Conservation (phyloP, 1,140 invertebrate genomes). For the Drosophila subobscura region DNA sequence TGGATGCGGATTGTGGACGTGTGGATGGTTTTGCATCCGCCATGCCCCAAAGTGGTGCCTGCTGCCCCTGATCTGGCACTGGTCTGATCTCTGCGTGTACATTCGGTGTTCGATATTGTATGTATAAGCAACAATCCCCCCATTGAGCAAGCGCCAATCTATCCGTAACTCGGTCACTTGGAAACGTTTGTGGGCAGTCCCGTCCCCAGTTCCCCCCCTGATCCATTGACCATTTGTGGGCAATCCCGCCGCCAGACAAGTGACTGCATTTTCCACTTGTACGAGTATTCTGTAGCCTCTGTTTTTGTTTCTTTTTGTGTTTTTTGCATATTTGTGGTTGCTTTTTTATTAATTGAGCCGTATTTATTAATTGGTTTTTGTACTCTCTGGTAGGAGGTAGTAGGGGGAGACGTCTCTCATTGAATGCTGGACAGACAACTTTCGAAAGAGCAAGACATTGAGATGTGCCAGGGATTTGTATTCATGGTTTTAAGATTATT, state of each 20-base stretch:
- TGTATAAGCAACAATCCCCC: slow-evolving; percentile 39
- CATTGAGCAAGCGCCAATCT: slow-evolving; percentile 70
- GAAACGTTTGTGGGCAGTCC: slow-evolving; percentile 59
- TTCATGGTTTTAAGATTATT: slow-evolving; percentile 13
- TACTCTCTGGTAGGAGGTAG: slow-evolving; percentile 34
- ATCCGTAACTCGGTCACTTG: slow-evolving; percentile 73
- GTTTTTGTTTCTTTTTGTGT: slow-evolving; percentile 10
- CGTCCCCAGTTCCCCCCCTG: not conserved
- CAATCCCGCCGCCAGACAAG: slow-evolving; percentile 32
- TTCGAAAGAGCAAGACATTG: slow-evolving; percentile 55
- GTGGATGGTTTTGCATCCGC: slow-evolving; percentile 44
- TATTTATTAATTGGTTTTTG: slow-evolving; percentile 59
- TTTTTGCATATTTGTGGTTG: slow-evolving; percentile 43
- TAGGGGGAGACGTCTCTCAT: slow-evolving; percentile 23
- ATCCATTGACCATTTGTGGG: slow-evolving; percentile 60
- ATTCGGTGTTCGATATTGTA: slow-evolving; percentile 42
- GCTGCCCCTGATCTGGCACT: too few relatives aligned
- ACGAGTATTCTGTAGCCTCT: slow-evolving; percentile 4
- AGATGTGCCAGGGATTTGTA: slow-evolving; percentile 38
- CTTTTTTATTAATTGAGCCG: slow-evolving; percentile 68
- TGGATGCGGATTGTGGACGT: slow-evolving; percentile 52
- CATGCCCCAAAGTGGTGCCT: slow-evolving; percentile 20
- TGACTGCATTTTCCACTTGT: slow-evolving; percentile 54
- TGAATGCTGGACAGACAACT: slow-evolving; percentile 62
- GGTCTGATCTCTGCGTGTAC: slow-evolving; percentile 39